Conservation (phyloP, 2,888 invertebrate genomes). For the Dynastes maya region DNA sequence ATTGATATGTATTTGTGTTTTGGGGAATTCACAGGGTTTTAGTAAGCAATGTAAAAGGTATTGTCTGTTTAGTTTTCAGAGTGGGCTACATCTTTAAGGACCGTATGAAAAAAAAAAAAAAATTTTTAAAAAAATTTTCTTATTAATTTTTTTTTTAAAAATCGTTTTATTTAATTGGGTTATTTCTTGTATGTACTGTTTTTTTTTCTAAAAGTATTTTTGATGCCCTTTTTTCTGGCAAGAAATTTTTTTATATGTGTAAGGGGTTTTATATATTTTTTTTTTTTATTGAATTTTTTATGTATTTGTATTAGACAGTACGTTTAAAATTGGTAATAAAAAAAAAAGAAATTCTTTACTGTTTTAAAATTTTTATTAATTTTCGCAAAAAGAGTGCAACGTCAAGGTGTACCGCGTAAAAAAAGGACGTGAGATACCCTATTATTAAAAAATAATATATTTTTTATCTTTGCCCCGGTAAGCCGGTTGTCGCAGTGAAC, state of each 20-base stretch:
- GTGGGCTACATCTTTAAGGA: conserved; percentile 66
- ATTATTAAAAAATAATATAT: no score
- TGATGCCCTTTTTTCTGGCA: conserved; percentile 47
- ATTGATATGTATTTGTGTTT: conserved; percentile 17
- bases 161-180: conserved; percentile 11
- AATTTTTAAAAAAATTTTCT: neutral
- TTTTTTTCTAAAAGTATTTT: no score
- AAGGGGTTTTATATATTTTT: conserved; percentile 10
- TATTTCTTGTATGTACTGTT: no score
- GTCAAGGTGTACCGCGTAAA: no score
- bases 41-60: conserved; percentile 20
- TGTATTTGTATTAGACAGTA: neutral
- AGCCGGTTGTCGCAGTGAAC: no score
- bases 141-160: no score
- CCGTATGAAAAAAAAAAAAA: conserved; percentile 40
- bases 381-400: no score
- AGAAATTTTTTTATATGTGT: conserved; percentile 26
- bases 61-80: conserved; percentile 65
- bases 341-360: neutral
- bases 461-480: no score
- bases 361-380: no score
- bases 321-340: no score
- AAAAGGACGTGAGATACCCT: no score
- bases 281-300: conserved; percentile 29
- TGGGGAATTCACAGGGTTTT: conserved; percentile 5